Evolutionary conservation across 1,140 invertebrate genomes (phyloP).

Genomic region (Drosophila tsacasi): DNA sequence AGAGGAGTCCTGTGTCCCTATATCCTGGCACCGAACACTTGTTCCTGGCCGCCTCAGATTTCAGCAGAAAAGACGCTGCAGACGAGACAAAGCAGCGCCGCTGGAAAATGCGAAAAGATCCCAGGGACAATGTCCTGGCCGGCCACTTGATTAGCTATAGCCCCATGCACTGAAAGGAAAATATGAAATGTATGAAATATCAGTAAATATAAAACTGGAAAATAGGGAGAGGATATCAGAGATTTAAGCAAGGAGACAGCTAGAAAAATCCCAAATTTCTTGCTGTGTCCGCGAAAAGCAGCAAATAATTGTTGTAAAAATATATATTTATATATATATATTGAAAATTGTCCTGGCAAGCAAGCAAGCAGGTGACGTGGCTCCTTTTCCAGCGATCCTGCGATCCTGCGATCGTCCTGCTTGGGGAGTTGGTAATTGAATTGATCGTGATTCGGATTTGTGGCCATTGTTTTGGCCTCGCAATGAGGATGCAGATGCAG

Average conservation of each 20-base stretch:
- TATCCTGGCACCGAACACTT: constrained; percentile 35
- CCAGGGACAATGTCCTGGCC: constrained; percentile 59
- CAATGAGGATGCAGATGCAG: constrained; percentile 64
- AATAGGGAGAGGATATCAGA: neutral
- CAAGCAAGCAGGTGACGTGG: constrained; percentile 70
- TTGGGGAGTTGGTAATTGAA: constrained; percentile 71
- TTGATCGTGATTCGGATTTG: constrained; percentile 81
- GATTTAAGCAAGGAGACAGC: neutral
- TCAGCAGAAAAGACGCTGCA: constrained; percentile 40
- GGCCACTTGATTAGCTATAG: constrained; percentile 59
- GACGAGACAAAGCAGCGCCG: constrained; percentile 36
- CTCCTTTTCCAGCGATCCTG: constrained; percentile 21
- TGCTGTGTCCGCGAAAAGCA: constrained; percentile 6
- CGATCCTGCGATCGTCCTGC: constrained; percentile 41
- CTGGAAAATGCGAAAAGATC: constrained; percentile 45
- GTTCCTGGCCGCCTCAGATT: constrained; percentile 63
- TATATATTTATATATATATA: neutral
- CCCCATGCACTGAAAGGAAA: constrained; percentile 14
- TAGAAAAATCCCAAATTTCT: neutral
- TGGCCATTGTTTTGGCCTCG: constrained; percentile 39
- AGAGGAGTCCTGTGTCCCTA: constrained; percentile 23
- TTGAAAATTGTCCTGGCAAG: constrained; percentile 76
- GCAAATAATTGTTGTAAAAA: neutral
- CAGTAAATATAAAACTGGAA: neutral
- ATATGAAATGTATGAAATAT: neutral